Evolutionary conservation across 1,140 invertebrate genomes (phyloP).

Genomic region (Habropoda laboriosa): DNA sequence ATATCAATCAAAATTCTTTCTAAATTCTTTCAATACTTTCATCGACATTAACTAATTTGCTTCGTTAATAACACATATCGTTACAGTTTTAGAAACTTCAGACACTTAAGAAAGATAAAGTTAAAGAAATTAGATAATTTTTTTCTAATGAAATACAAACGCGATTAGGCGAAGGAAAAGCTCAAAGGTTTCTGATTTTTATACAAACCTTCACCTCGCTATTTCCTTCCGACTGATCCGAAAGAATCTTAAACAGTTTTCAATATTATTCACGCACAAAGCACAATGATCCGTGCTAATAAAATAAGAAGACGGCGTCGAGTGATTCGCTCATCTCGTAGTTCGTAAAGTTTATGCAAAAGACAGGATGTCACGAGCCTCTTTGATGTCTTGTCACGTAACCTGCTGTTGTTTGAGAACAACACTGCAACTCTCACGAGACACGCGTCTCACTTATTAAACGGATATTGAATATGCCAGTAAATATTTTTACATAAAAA

Average conservation of each 20-base stretch:
- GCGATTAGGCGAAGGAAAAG: too few relatives aligned
- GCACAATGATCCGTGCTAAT: neutral
- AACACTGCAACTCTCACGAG: constrained; percentile 12
- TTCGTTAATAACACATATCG: too few relatives aligned
- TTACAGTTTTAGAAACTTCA: too few relatives aligned
- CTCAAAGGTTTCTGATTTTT: too few relatives aligned
- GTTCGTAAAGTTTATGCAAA: constrained; percentile 34
- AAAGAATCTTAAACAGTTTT: neutral
- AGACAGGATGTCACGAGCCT: constrained; percentile 65
- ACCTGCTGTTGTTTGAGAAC: constrained; percentile 40
- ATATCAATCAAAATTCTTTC: too few relatives aligned
- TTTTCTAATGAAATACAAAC: too few relatives aligned
- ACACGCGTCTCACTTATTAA: constrained; percentile 43
- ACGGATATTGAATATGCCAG: neutral
- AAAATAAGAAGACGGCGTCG: neutral
- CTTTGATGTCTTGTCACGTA: constrained; percentile 62
- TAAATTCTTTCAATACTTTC: too few relatives aligned
- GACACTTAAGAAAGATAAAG: too few relatives aligned
- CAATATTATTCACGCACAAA: neutral
- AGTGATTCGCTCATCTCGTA: neutral
- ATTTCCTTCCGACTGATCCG: too few relatives aligned
- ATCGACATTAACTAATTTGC: too few relatives aligned
- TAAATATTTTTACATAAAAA: constrained; percentile 3
- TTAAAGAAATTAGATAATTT: too few relatives aligned
- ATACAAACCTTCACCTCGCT: too few relatives aligned